Evolutionary conservation across 2,888 invertebrate species (phyloP), one percentile per base, ranked within the genome.

Genomic region (Ischnura elegans): DNA sequence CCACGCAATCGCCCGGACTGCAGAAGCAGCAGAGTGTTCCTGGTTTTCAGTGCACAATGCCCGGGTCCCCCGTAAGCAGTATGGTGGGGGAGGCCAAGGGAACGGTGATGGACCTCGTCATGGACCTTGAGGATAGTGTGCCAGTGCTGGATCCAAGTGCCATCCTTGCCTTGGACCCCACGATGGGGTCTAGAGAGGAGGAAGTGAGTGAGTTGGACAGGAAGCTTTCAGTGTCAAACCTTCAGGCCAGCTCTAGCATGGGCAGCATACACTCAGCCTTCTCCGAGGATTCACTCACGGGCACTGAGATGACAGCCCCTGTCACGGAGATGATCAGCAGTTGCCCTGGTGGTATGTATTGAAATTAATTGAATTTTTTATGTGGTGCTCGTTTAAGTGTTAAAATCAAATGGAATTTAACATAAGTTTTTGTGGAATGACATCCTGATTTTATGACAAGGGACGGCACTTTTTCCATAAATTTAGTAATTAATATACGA

Each of bases 251-350:
- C 29, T 55, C 42, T 13, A 90, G 90, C 55, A 90, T 90, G 90
- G 90, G 90, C 42, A 87, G 87, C 45, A 87, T 93, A n/a, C 93
- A 93, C 46, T 93, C 93, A 21, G 93, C 93, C n/a, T 93, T 93
- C 76, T 93, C 93, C 0, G 93, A 93, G 87, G 93, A 93, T 45
- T 93, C 93, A 10, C 84, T 93, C 45, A 66, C 87, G 10, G 93
- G 93, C 36, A 90, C 90, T 0, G 90, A 90, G 61, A 90, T 90
- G 90, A 90, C 43, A n/a, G 90, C 90, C 3, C 90, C 90, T 43
- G 61, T 90, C 13, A 90, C 90, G 1, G 90, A 90, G 43, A 19
- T 90, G 61, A 90, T 55, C n/a, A 43, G 43, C 45, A 86, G 46
- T 46, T 86, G 86, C 86, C 86, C 86, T 45, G 36, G 61, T 10